These are phyloP conservation scores for Coilia nasus DNA, from an alignment of 2,797 vertebrate genomes.

Conservation along the genomic window DNA sequence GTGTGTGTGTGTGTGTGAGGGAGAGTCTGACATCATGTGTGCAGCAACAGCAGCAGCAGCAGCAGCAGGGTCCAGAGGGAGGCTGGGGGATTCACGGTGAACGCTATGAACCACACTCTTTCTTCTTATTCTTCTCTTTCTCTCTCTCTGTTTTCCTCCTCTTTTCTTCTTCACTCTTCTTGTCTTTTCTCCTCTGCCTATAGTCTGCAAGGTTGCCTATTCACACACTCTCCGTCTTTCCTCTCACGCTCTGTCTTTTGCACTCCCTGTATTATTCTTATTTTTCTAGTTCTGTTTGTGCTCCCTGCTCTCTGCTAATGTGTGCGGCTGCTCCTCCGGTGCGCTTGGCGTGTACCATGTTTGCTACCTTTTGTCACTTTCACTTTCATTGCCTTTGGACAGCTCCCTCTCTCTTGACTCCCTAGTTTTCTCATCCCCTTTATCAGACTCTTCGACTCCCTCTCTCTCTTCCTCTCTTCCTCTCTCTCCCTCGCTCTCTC, in stretches of 20 bases:
- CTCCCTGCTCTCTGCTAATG: not conserved
- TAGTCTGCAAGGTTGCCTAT: not conserved
- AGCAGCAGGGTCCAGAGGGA: conserved; percentile 22
- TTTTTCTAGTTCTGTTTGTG: not conserved
- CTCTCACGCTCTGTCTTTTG: not conserved
- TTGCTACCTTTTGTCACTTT: not conserved
- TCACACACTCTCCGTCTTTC: not conserved
- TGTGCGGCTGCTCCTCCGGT: not conserved
- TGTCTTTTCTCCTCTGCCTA: not conserved
- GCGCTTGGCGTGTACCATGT: not conserved
- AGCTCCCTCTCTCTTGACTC: not conserved
- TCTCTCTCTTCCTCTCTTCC: not conserved
- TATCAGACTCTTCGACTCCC: not conserved
- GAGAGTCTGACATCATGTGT: conserved; percentile 27
- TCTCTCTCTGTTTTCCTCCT: not conserved
- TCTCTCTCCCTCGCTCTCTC: too few species aligned
- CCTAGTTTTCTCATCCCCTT: not conserved
- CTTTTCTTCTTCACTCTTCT: not conserved
- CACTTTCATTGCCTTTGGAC: conserved; percentile 19
- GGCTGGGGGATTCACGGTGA: conserved; percentile 21
- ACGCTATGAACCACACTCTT: not conserved
- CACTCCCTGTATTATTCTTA: not conserved
- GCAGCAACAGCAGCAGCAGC: not conserved
- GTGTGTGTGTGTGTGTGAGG: conserved; percentile 9
- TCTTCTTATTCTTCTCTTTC: not conserved